phyloP scores from a whole-genome alignment of 2,113 vertebrate species.

The Candoia aspera region DNA sequence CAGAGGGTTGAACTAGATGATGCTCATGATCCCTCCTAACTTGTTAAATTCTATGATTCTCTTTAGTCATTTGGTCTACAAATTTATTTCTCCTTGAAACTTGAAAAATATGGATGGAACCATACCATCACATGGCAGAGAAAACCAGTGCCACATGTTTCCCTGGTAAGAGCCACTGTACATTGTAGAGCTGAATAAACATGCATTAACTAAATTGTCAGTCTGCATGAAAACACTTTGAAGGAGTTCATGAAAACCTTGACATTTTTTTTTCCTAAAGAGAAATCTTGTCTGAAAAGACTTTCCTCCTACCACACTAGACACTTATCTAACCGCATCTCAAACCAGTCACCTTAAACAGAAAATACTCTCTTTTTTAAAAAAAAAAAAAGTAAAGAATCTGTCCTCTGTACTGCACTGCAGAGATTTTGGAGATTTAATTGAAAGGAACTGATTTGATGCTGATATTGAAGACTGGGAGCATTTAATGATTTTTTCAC shows the following conservation, averaged over 20 bases:
- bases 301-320: rapidly evolving
- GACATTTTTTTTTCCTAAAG: background rate
- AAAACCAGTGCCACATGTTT: background rate
- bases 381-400: background rate
- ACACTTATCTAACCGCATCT: background rate
- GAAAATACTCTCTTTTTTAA: background rate
- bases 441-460: background rate
- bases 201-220: background rate
- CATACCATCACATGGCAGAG: background rate
- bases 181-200: background rate
- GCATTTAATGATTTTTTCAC: background rate
- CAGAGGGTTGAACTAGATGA: background rate
- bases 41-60: background rate
- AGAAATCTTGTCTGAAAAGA: background rate
- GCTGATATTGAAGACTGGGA: background rate
- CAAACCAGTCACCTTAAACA: background rate
- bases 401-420: background rate
- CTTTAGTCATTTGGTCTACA: background rate
- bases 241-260: background rate
- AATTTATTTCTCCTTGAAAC: background rate
- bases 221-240: background rate
- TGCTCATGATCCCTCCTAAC: background rate
- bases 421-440: background rate
- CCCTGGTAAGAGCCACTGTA: background rate
- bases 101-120: background rate